Conservation (phyloP, 2,888 invertebrate species). For the Tethea ocularis region DNA sequence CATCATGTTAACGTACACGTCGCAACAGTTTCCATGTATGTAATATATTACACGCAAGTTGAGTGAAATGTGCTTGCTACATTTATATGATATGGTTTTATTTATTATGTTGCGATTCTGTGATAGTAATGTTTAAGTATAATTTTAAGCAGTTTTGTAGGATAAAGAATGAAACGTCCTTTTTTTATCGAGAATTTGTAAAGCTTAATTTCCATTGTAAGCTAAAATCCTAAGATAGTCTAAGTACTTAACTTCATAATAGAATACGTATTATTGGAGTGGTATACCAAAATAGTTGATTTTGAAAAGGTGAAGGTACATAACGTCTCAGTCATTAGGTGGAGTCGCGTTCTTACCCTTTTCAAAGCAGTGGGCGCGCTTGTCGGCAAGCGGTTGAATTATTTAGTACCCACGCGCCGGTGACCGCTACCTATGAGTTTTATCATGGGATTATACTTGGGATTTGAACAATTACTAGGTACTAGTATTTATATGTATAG, state of each 20-base stretch:
- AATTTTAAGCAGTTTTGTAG: slow-evolving; percentile 1
- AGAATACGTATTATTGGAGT: slow-evolving; percentile 12
- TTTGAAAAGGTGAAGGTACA: slow-evolving; percentile 26
- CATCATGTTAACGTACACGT: slow-evolving; percentile 54
- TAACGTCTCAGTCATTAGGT: slow-evolving; percentile 53
- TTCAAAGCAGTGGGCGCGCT: slow-evolving; percentile 60
- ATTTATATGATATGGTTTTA: slow-evolving; percentile 56
- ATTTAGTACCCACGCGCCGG: slow-evolving; percentile 57
- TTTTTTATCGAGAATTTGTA: no score
- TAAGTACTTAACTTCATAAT: not conserved
- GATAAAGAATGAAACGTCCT: no score
- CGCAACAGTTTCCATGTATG: slow-evolving; percentile 54
- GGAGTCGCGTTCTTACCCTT: slow-evolving; percentile 58
- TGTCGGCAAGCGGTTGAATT: slow-evolving; percentile 64
- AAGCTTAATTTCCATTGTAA: not conserved
- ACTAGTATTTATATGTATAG: no score
- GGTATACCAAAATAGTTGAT: slow-evolving; percentile 19
- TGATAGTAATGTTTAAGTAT: not conserved
- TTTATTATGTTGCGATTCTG: slow-evolving; percentile 42
- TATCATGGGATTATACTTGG: slow-evolving; percentile 38
- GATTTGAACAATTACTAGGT: slow-evolving; percentile 45
- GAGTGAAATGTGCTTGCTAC: slow-evolving; percentile 66
- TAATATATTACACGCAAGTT: slow-evolving; percentile 58
- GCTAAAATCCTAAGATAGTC: not conserved
- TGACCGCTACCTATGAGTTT: slow-evolving; percentile 50